A percentile compares a stretch with the other conserved stretches of the same genome.
These are phyloP conservation scores for Conopomorpha cramerella DNA, from an alignment of 1,140 invertebrate genomes.

Conservation along the genomic window DNA sequence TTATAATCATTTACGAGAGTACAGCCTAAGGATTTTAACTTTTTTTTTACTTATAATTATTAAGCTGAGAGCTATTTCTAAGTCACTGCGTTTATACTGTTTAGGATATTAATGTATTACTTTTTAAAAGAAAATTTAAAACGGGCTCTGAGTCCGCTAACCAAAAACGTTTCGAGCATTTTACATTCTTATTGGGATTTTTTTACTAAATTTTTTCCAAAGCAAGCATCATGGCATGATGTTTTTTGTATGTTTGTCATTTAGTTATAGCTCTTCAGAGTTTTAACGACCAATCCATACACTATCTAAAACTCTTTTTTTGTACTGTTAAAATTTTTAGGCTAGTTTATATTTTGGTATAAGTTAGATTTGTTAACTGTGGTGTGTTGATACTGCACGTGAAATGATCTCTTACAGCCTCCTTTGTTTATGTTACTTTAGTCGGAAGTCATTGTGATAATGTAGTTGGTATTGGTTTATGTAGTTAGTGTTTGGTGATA, in stretches of 20 bases:
- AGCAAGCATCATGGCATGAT: conserved; percentile 54
- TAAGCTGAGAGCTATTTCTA: conserved; percentile 60
- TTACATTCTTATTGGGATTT: conserved; percentile 51
- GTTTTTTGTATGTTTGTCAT: conserved; percentile 34
- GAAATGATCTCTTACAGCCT: conserved; percentile 35
- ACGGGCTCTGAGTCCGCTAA: conserved; percentile 37
- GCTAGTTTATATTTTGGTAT: conserved; percentile 56
- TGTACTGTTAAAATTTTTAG: conserved; percentile 61
- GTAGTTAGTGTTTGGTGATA: not conserved
- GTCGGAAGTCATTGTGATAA: conserved; percentile 54
- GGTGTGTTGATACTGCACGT: conserved; percentile 55
- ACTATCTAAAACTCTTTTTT: conserved; percentile 38
- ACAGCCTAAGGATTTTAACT: conserved; percentile 61
- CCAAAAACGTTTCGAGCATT: conserved; percentile 48
- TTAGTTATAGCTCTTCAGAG: conserved; percentile 58
- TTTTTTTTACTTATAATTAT: too few relatives aligned
- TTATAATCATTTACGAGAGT: conserved; percentile 53
- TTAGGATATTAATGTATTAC: conserved; percentile 33
- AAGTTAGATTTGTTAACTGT: conserved; percentile 60
- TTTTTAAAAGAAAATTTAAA: conserved; percentile 18
- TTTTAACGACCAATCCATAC: conserved; percentile 56
- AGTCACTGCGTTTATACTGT: conserved; percentile 51
- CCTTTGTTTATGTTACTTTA: conserved; percentile 42
- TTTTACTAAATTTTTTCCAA: conserved; percentile 35
- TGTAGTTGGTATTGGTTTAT: conserved; percentile 11